Percentiles rank a stretch among this genome's conserved stretches.
Evolutionary conservation across 37 sponge, comb jelly and placozoan species (phyloP).

Genomic region (Chondrosia reniformis): DNA sequence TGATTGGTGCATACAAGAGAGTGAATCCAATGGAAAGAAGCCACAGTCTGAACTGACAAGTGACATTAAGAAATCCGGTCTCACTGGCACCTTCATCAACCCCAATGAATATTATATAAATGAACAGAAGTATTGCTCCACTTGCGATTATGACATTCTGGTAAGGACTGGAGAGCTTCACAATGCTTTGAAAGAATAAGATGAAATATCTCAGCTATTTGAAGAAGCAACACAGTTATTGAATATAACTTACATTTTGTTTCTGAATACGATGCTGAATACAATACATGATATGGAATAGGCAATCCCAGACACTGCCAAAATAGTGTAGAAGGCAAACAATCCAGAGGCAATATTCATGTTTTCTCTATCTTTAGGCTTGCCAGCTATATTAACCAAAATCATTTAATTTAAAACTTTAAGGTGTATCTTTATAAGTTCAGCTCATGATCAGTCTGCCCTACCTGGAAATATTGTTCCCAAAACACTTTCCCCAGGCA

Average conservation of each 20-base stretch:
- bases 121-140: constrained; percentile 44
- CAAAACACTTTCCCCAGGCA: too few species aligned
- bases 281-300: not conserved
- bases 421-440: too few species aligned
- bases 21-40: constrained; percentile 43
- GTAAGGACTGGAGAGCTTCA: constrained; percentile 55
- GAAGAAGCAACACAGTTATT: not conserved
- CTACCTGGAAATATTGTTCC: too few species aligned
- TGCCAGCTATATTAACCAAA: too few species aligned
- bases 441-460: too few species aligned
- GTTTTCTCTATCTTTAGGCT: too few species aligned
- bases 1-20: constrained; percentile 52
- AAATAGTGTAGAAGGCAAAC: not conserved
- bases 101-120: constrained; percentile 39
- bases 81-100: constrained; percentile 13
- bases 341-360: too few species aligned
- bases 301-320: not conserved
- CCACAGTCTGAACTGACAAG: constrained; percentile 28
- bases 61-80: not conserved
- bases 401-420: too few species aligned
- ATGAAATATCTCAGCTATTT: not conserved
- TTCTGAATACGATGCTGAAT: not conserved
- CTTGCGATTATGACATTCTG: constrained; percentile 38
- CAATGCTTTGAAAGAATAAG: constrained; percentile 17
- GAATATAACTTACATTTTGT: not conserved